Conservation (phyloP, 2,113 vertebrate genomes). For the Hypanus sabinus region DNA sequence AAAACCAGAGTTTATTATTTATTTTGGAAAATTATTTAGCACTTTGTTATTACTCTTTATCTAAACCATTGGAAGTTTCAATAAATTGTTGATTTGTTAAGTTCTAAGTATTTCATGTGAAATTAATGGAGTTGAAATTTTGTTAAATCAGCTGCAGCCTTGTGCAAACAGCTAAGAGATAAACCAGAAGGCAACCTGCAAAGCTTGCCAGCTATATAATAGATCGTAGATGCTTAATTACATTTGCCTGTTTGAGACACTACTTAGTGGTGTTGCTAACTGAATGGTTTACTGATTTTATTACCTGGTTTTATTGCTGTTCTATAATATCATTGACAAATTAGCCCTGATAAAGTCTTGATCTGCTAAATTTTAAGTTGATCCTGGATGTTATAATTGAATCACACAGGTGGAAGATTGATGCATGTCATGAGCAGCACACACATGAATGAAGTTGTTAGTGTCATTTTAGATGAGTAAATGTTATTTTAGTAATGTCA, state of each 20-base stretch:
- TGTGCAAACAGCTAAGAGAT: not conserved
- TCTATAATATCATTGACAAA: slow-evolving; percentile 29
- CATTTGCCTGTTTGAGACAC: not conserved
- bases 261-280: not conserved
- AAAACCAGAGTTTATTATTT: too few relatives aligned
- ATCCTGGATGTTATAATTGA: not conserved
- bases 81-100: not conserved
- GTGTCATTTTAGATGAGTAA: not conserved
- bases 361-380: not conserved
- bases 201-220: not conserved
- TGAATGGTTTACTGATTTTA: slow-evolving; percentile 10
- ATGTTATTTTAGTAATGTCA: not conserved
- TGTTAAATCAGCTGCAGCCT: not conserved
- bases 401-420: not conserved
- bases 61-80: not conserved
- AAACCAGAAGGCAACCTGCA: not conserved
- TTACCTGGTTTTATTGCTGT: slow-evolving; percentile 11
- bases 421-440: not conserved
- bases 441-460: not conserved
- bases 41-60: not conserved
- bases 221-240: not conserved
- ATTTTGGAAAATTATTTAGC: not conserved
- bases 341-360: not conserved
- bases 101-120: not conserved
- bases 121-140: not conserved